Evolutionary conservation across 2,797 vertebrate species (phyloP), one percentile per base, ranked within the genome.

Genomic region (Kryptopterus vitreolus): DNA sequence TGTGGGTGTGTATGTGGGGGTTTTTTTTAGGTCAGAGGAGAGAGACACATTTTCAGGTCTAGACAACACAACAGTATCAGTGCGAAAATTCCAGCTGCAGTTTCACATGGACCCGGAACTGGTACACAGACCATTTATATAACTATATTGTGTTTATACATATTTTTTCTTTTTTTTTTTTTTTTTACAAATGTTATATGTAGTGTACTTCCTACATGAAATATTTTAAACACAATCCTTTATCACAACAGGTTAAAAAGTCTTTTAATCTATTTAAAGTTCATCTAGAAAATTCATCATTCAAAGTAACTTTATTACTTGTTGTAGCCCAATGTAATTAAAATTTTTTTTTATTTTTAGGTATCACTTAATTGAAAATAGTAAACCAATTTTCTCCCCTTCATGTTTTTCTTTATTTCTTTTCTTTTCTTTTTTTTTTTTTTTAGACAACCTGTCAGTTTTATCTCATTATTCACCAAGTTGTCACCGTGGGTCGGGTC

Each of bases 21-120:
- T 43, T 31, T 38, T 13, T 74, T 74, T 58, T 35, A 86, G 85
- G 4, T 35, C 82, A 20, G 77, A 85, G 11, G 85, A 86, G 10
- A 77, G 68, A 35, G 79, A 83, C n/a, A 24, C 24, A 0, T 80
- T 80, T n/a, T 68, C 83, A 0, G 74, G 29, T 3, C 58, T 86
- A 77, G 26, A 66, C 53, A 80, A 85, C 81, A 53, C 81, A 4
- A 68, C 76, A 7, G 77, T 85, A 35, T 82, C 61, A 38, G 18
- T 86, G 3, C 38, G 53, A 52, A 72, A 81, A 66, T 84, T 75
- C 46, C 72, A 81, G 33, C 68, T 86, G 38, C 69, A 79, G 12
- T 86, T 86, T 12, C 57, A 86, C 79, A 83, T 82, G 85, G 78
- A 78, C 29, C n/a, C 77, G 53, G 79, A 86, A n/a, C 77, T 85